Conservation (phyloP, 2,888 invertebrate species). For the Nephrotoma flavescens region DNA sequence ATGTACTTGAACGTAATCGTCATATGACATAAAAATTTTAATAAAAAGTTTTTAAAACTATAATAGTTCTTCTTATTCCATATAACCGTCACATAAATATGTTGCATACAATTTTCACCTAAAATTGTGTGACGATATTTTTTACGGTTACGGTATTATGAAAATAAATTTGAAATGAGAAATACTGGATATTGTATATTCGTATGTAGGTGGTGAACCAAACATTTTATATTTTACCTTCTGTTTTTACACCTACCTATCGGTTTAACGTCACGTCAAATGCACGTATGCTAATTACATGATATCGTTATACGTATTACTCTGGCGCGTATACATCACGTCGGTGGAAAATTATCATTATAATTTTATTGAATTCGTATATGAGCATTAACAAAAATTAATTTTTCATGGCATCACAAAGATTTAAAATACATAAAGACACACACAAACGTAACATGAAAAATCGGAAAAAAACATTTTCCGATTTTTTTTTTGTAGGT, state of each 20-base stretch:
- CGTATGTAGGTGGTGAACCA: too few species aligned
- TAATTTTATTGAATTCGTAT: neutral
- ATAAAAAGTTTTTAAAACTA: neutral
- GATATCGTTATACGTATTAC: too few species aligned
- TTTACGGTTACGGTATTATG: neutral
- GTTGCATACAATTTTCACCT: neutral
- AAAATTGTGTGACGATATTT: neutral
- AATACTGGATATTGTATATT: neutral
- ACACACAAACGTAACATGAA: neutral
- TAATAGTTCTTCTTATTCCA: neutral
- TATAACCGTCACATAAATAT: neutral
- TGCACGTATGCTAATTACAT: too few species aligned
- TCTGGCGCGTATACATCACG: neutral
- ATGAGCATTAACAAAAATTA: neutral
- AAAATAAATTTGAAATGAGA: neutral
- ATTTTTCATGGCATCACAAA: neutral
- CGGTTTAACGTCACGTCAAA: too few species aligned
- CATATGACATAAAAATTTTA: neutral
- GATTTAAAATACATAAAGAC: neutral
- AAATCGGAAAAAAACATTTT: neutral
- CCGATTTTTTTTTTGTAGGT: neutral
- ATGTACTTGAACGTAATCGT: neutral
- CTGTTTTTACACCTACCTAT: too few species aligned
- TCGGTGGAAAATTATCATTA: neutral
- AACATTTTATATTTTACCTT: too few species aligned